These are phyloP conservation scores for Halichondria panicea DNA, from an alignment of 37 sponge, comb jelly and placozoan genomes.

Conservation along the genomic window DNA sequence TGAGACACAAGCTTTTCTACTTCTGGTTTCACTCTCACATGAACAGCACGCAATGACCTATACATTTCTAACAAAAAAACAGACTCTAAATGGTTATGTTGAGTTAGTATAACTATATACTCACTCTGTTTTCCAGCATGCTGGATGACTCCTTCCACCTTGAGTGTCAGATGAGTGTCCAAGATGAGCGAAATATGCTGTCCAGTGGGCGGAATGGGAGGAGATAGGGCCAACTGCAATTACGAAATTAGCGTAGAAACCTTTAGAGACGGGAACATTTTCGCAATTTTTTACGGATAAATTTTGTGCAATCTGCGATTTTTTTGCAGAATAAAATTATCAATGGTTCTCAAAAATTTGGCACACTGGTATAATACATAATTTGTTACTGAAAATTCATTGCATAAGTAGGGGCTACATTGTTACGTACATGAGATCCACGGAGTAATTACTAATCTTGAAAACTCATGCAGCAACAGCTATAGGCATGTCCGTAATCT, in stretches of 20 bases:
- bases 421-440: too few species aligned
- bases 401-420: too few species aligned
- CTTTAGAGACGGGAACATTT: background rate
- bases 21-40: conserved; percentile 34
- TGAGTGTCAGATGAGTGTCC: conserved; percentile 50
- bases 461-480: too few species aligned
- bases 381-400: too few species aligned
- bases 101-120: background rate
- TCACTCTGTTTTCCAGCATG: conserved; percentile 60
- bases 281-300: too few species aligned
- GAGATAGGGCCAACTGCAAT: conserved; percentile 51
- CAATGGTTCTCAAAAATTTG: too few species aligned
- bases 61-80: conserved; percentile 20
- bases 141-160: conserved; percentile 68
- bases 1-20: conserved; percentile 36
- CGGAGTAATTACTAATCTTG: too few species aligned
- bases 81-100: background rate
- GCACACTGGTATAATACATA: too few species aligned
- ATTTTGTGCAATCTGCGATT: too few species aligned
- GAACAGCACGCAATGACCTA: conserved; percentile 34
- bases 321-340: too few species aligned
- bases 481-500: too few species aligned
- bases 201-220: conserved; percentile 39
- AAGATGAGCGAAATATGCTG: conserved; percentile 33
- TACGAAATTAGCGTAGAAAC: background rate